phyloP scores from a whole-genome alignment of 2,888 invertebrate species.

The Cerastis leucographa region DNA sequence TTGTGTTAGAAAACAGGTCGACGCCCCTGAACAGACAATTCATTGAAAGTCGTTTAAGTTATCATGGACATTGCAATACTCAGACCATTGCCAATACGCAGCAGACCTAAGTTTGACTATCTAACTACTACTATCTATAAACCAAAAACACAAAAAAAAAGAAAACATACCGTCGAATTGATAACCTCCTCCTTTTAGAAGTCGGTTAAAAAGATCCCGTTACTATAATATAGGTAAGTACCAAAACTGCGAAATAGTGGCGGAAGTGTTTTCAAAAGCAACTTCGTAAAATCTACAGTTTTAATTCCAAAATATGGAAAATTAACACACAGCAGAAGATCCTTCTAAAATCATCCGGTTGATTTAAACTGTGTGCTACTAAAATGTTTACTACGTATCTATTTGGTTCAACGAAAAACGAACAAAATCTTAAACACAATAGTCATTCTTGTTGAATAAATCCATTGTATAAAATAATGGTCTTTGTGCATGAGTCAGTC shows the following conservation, averaged over 20 bases:
- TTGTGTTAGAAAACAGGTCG: slow-evolving; percentile 28
- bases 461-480: slow-evolving; percentile 72
- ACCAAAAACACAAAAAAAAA: no score
- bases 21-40: slow-evolving; percentile 16
- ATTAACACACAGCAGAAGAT: not conserved
- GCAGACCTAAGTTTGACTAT: not conserved
- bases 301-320: not conserved
- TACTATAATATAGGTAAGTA: no score
- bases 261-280: not conserved
- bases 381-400: slow-evolving; percentile 16
- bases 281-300: not conserved
- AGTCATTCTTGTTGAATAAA: slow-evolving; percentile 77
- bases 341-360: not conserved
- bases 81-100: not conserved
- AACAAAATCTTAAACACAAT: slow-evolving; percentile 75
- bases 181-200: no score
- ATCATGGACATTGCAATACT: slow-evolving; percentile 1
- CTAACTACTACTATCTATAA: not conserved
- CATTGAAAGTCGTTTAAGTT: slow-evolving; percentile 16
- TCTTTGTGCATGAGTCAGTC: slow-evolving; percentile 75
- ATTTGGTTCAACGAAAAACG: slow-evolving; percentile 41
- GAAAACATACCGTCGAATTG: no score
- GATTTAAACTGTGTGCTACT: not conserved
- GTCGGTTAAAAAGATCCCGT: not conserved
- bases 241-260: not conserved